A percentile compares a stretch with the other conserved stretches of the same genome.
These are phyloP conservation scores for Syritta pipiens DNA, from an alignment of 2,888 invertebrate genomes.

Conservation along the genomic window DNA sequence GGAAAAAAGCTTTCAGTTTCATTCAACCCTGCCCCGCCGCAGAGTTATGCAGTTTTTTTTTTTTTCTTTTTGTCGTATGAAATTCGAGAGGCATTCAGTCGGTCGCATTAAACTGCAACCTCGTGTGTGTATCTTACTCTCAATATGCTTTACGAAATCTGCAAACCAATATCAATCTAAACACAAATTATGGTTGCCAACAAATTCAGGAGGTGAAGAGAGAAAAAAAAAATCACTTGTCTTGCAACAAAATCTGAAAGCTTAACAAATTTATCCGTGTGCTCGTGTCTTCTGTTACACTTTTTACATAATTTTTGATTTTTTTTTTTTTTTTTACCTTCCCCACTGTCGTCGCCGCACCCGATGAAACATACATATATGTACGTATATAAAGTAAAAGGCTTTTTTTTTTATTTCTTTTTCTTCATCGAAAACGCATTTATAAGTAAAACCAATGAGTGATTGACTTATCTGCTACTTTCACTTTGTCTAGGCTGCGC, in stretches of 20 bases:
- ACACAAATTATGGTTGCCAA: slow-evolving; percentile 14
- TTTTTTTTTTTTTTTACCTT: slow-evolving; percentile 2
- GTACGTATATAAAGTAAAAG: slow-evolving; percentile 30
- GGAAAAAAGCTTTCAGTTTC: slow-evolving; percentile 60
- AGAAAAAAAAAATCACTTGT: slow-evolving; percentile 4
- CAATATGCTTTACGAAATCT: slow-evolving; percentile 43
- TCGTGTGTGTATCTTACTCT: slow-evolving; percentile 10
- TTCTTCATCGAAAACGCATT: neutral
- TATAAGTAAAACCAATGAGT: slow-evolving; percentile 51
- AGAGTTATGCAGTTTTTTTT: slow-evolving; percentile 53
- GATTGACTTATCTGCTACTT: slow-evolving; percentile 67
- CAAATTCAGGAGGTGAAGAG: slow-evolving; percentile 2
- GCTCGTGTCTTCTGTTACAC: neutral
- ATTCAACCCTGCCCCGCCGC: slow-evolving; percentile 46
- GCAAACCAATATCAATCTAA: slow-evolving; percentile 21
- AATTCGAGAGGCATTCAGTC: slow-evolving; percentile 36
- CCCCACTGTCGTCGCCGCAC: slow-evolving; percentile 22
- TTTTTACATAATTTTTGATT: neutral
- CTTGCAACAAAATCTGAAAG: slow-evolving; percentile 47
- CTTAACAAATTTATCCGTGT: slow-evolving; percentile 39
- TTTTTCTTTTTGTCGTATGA: too few relatives aligned
- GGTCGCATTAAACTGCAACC: slow-evolving; percentile 20
- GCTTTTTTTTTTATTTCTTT: slow-evolving; percentile 1
- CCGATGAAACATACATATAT: slow-evolving; percentile 1
- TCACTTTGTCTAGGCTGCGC: slow-evolving; percentile 66